Conservation (phyloP, 2,797 vertebrate species). For the Labeo calbasu region DNA sequence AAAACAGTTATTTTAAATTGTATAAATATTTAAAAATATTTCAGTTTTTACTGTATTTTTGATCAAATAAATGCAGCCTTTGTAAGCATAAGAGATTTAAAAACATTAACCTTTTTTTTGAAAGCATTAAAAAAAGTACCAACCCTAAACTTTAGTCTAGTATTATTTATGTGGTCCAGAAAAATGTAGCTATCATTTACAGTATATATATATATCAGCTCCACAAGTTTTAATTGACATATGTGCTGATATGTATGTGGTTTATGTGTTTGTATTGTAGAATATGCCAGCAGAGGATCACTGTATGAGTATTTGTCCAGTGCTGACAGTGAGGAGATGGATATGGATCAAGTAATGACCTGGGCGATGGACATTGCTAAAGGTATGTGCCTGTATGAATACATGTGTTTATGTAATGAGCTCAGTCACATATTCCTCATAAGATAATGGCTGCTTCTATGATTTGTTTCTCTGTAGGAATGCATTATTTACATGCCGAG, state of each 20-base stretch:
- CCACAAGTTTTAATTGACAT: neutral
- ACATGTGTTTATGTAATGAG: slow-evolving; percentile 18
- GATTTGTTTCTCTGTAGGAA: slow-evolving; percentile 76
- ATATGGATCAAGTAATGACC: slow-evolving; percentile 97
- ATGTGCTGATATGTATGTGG: slow-evolving; percentile 30
- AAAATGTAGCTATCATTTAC: neutral
- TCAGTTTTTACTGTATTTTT: neutral
- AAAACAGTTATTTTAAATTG: neutral
- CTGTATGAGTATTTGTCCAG: slow-evolving; percentile 97
- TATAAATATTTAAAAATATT: neutral
- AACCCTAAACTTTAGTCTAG: too few species aligned
- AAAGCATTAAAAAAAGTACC: neutral
- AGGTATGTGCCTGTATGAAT: slow-evolving; percentile 75
- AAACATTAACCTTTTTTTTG: neutral
- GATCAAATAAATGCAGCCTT: too few species aligned
- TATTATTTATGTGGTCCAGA: neutral
- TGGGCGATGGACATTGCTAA: slow-evolving; percentile 97
- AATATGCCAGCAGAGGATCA: slow-evolving; percentile 92
- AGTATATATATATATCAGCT: neutral
- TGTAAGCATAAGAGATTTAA: neutral
- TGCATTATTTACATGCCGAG: slow-evolving; percentile 97
- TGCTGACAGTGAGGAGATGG: slow-evolving; percentile 95
- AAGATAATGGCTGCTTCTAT: slow-evolving; percentile 13
- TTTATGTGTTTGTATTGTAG: slow-evolving; percentile 68
- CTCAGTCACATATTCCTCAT: neutral